Evolutionary conservation across 1,140 invertebrate species (phyloP).

Genomic region (Conopomorpha cramerella): DNA sequence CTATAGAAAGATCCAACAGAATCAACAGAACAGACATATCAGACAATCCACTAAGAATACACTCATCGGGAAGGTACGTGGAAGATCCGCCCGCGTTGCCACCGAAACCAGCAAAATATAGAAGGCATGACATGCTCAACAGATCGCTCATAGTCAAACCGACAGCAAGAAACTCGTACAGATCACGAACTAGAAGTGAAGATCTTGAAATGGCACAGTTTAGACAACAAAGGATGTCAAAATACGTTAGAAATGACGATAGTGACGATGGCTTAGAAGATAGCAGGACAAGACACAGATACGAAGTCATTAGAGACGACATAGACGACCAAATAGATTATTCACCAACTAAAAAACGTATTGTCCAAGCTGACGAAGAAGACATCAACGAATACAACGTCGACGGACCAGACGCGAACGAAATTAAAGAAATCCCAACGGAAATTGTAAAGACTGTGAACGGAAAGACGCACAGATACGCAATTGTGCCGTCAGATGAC

Average conservation of each 20-base stretch:
- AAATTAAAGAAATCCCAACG: slow-evolving; percentile 59
- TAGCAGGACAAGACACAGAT: slow-evolving; percentile 36
- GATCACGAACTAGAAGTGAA: slow-evolving; percentile 39
- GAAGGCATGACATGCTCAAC: slow-evolving; percentile 13
- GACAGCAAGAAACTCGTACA: slow-evolving; percentile 16
- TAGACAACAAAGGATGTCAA: slow-evolving; percentile 18
- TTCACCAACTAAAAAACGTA: slow-evolving; percentile 59
- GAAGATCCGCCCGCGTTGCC: slow-evolving; percentile 47
- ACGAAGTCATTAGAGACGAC: slow-evolving; percentile 61
- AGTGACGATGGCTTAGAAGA: slow-evolving; percentile 36
- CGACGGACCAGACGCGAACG: slow-evolving; percentile 61
- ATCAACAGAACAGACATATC: slow-evolving; percentile 54
- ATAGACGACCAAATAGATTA: slow-evolving; percentile 61
- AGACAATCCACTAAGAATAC: slow-evolving; percentile 49
- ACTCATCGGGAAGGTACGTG: slow-evolving; percentile 15
- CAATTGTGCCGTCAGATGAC: slow-evolving; percentile 63
- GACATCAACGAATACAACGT: slow-evolving; percentile 62
- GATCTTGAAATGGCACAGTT: slow-evolving; percentile 51
- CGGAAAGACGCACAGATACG: slow-evolving; percentile 63
- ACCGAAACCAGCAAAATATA: slow-evolving; percentile 38
- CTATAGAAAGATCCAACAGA: slow-evolving; percentile 21
- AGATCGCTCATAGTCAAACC: slow-evolving; percentile 35
- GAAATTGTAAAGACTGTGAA: slow-evolving; percentile 67
- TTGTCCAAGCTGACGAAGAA: slow-evolving; percentile 58
- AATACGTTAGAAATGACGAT: slow-evolving; percentile 23